phyloP scores from a whole-genome alignment of 2,888 invertebrate species.

The Plebejus argus region DNA sequence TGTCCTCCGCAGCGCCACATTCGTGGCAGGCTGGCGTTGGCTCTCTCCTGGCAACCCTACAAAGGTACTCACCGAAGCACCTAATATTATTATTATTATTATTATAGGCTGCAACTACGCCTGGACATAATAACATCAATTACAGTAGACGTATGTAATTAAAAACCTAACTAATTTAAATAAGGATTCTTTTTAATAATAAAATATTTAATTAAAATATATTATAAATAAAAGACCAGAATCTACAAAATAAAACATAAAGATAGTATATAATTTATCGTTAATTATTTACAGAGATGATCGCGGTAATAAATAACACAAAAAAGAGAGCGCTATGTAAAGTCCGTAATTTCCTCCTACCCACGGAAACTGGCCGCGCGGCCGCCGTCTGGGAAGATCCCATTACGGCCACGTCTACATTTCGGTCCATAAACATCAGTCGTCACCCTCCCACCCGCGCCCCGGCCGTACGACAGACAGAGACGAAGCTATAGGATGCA shows the following conservation, averaged over 20 bases:
- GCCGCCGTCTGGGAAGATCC: constrained; percentile 69
- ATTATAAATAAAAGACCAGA: background rate
- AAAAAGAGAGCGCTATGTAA: constrained; percentile 60
- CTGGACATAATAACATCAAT: no score
- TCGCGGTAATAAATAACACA: constrained; percentile 61
- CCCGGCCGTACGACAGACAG: constrained; percentile 48
- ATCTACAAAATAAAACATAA: background rate
- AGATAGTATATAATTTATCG: background rate
- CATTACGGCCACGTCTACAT: constrained; percentile 69
- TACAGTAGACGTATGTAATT: background rate
- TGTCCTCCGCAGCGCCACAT: no score
- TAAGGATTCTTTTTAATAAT: no score
- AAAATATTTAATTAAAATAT: background rate
- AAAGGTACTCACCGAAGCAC: no score
- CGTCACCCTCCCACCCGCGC: constrained; percentile 54
- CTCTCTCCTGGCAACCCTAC: no score
- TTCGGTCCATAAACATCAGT: constrained; percentile 67
- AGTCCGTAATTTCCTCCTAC: constrained; percentile 69
- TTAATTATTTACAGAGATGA: constrained; percentile 23
- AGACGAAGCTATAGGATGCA: constrained; percentile 63
- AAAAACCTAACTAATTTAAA: background rate
- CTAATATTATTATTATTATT: no score
- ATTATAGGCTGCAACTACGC: no score
- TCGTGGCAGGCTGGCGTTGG: no score
- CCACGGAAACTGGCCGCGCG: constrained; percentile 68